Evolutionary conservation across 2,888 invertebrate species (phyloP), one percentile per base, ranked within the genome.

Genomic region (Phengaris alcon): DNA sequence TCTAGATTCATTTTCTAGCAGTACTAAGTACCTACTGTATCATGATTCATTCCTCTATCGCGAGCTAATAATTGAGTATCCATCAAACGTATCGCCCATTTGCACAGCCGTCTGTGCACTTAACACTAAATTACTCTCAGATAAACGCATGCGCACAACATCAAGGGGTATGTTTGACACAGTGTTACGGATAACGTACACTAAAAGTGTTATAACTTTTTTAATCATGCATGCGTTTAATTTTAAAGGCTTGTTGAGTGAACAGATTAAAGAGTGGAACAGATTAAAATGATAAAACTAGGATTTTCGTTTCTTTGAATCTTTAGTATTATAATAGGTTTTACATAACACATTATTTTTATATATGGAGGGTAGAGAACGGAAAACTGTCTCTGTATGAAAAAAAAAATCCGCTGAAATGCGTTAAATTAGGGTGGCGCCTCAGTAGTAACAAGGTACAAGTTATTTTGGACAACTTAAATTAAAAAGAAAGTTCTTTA

Each of bases 21-120:
- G 59, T 59, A 10, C 57, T 48, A 48, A 8, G 48, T 57, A 57
- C 35, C 35, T 35, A 35, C 35, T 35, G 35, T 3, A 3, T 35
- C 59, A 22, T 69, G 48, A 69, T 69, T 69, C 69, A 44, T 69
- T 44, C 48, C 48, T 48, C 48, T 48, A n/a, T 69, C 69, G 46
- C 8, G 48, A 59, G 1, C 22, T 46, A 73, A 57, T 73, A 73
- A 73, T 73, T 73, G 15, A 73, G 73, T 54, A 44, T 73, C 73
- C 73, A 73, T 73, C 73, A 69, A 69, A 73, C 73, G 55, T 73
- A 73, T 73, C 54, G 52, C 69, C 35, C 73, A 73, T 73, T 73
- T 73, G 73, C 73, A 73, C 55, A 13, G 54, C 10, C 73, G 44
- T 22, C 54, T 54, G 44, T 73, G 57, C 73, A 73, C 73, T 73